phyloP scores from a whole-genome alignment of 1,140 invertebrate genomes.

The Bombus impatiens region DNA sequence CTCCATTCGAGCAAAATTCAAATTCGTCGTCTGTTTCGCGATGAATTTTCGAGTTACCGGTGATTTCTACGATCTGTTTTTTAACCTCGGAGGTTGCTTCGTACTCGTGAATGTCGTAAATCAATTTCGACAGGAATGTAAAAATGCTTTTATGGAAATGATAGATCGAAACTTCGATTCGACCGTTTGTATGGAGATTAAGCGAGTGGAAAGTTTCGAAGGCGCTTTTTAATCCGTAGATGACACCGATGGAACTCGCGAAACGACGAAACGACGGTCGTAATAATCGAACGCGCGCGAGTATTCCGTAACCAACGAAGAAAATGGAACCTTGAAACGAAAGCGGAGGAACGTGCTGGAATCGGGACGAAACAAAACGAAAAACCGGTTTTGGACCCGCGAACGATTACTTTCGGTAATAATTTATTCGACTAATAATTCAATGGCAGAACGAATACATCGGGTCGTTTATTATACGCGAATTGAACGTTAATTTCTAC shows the following conservation, averaged over 20 bases:
- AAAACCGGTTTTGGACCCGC: conserved; percentile 25
- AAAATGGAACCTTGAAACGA: conserved; percentile 32
- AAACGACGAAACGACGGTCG: not conserved
- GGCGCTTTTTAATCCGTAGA: not conserved
- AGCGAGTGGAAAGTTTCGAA: not conserved
- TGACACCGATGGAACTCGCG: not conserved
- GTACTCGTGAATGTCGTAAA: not conserved
- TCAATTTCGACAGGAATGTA: not conserved
- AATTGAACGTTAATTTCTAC: conserved; percentile 39
- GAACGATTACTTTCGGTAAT: conserved; percentile 39
- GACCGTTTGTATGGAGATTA: not conserved
- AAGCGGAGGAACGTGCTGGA: not conserved
- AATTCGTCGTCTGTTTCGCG: not conserved
- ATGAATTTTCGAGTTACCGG: not conserved
- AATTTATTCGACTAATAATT: conserved; percentile 51
- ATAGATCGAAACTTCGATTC: not conserved
- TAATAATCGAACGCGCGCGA: not conserved
- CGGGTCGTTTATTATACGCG: conserved; percentile 24
- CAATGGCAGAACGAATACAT: not conserved
- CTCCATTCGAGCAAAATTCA: not conserved
- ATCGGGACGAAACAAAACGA: conserved; percentile 28
- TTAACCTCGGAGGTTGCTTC: not conserved
- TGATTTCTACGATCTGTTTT: not conserved
- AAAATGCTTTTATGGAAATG: not conserved
- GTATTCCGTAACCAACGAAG: not conserved